These are phyloP conservation scores for Aphaenogaster ashmeadi DNA, from an alignment of 1,140 invertebrate genomes.

Conservation along the genomic window DNA sequence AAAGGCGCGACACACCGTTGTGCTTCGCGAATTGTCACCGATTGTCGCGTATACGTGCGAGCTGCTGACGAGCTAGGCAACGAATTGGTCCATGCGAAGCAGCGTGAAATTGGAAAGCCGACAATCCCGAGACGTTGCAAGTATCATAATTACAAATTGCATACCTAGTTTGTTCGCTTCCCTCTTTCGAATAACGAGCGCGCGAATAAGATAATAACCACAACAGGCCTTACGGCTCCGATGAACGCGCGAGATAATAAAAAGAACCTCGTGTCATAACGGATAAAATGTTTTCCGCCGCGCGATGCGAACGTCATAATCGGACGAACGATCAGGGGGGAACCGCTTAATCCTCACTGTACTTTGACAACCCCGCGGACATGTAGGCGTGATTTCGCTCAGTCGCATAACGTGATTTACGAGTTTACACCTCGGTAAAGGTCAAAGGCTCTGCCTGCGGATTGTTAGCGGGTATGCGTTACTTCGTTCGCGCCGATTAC, in stretches of 20 bases:
- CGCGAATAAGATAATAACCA: constrained; percentile 47
- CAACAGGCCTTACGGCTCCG: constrained; percentile 11
- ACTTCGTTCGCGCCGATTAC: constrained; percentile 55
- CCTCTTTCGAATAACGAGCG: constrained; percentile 44
- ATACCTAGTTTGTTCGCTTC: constrained; percentile 13
- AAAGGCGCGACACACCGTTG: background rate
- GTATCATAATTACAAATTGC: constrained; percentile 27
- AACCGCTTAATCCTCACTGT: background rate
- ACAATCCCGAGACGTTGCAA: constrained; percentile 28
- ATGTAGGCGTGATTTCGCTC: constrained; percentile 41
- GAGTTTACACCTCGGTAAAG: constrained; percentile 50
- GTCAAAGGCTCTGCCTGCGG: constrained; percentile 43
- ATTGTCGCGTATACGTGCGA: background rate
- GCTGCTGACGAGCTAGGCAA: too few relatives aligned
- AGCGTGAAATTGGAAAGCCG: constrained; percentile 43
- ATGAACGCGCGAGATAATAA: constrained; percentile 45
- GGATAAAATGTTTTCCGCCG: constrained; percentile 24
- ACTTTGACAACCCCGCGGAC: constrained; percentile 13
- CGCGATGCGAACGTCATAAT: constrained; percentile 19
- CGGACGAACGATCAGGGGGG: background rate
- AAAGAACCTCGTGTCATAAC: constrained; percentile 39
- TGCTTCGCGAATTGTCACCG: background rate
- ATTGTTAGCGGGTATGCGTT: constrained; percentile 61
- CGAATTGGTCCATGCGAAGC: background rate
- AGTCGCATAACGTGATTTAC: constrained; percentile 67